These are phyloP conservation scores for Syngnathoides biaculeatus DNA, from an alignment of 2,113 vertebrate species.

Conservation along the genomic window DNA sequence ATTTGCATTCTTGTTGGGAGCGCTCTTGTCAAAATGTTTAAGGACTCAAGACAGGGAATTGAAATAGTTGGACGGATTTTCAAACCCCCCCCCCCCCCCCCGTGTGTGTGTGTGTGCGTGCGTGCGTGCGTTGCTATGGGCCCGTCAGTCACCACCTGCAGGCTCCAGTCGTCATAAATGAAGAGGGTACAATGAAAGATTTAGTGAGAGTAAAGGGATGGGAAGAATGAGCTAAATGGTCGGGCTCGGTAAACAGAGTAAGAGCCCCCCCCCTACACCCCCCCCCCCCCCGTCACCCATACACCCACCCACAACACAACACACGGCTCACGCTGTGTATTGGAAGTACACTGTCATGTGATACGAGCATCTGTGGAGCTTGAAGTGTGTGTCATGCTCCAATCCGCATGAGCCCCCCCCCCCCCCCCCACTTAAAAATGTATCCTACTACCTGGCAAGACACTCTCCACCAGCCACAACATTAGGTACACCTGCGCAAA, in stretches of 20 bases:
- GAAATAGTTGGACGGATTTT: not conserved
- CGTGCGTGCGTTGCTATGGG: not conserved
- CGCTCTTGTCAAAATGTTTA: not conserved
- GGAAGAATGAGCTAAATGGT: constrained; percentile 56
- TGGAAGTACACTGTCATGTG: constrained; percentile 40
- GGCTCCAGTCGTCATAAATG: constrained; percentile 47
- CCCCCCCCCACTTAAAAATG: not conserved
- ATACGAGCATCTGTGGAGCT: constrained; percentile 35
- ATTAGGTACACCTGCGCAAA: not conserved
- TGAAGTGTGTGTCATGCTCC: constrained; percentile 31
- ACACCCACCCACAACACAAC: not conserved
- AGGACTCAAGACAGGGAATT: not conserved
- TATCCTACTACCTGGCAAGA: not conserved
- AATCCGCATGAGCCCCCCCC: constrained; percentile 17
- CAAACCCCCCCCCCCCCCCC: too few relatives aligned
- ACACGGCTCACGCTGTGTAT: constrained; percentile 7
- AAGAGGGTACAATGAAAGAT: constrained; percentile 65
- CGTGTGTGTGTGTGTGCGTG: not conserved
- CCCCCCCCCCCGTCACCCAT: not conserved
- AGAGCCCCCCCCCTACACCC: not conserved
- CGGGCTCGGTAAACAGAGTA: constrained; percentile 57
- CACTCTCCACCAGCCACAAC: not conserved
- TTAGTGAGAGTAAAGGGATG: constrained; percentile 36
- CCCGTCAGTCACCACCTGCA: constrained; percentile 65
- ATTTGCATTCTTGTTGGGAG: too few relatives aligned